Base-by-base conservation (phyloP, 2,113 vertebrate species). In the Thymallus thymallus region DNA sequence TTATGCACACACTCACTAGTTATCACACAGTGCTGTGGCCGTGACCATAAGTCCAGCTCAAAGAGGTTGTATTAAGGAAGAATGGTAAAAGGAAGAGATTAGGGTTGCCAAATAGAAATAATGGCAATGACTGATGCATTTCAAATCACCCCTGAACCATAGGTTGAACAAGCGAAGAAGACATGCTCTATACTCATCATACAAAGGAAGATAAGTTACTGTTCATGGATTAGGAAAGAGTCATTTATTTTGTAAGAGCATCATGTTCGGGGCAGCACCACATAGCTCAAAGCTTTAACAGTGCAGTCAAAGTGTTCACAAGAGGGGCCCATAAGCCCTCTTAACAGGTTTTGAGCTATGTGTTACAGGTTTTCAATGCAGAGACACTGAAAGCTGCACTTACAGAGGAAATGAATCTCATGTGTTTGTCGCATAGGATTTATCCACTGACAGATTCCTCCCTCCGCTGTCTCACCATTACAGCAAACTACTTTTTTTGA, bases 211-310 rank as follows among this genome's bases (percentile, higher is more conserved):
- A 48, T 9, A 29, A 24, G 10, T 61, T 58, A 74, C 68, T 48
- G 7, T 69, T 7, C 18, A n/a, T 76, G 58, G 74, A 75, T 81
- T 79, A 76, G 73, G 26, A 70, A 32, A 41, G 2, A 68, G 45
- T 68, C 32, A 30, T 66, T 71, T 26, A 51, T 51, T 51, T 51
- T 18, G 48, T 20, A 22, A 56, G 55, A 30, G 30, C 41, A 68
- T 9, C 67, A 55, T 81, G 73, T 71, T 66, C 65, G 30, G 74
- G 78, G 65, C 45, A 71, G 81, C 76, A 67, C 1, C 18, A 60
- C 55, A 55, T 71, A 60, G 62, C 81, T 67, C 61, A 24, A 62
- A 74, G 73, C 29, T 71, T 83, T 78, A 71, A 5, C 14, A 0
- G 29, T 69, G 51, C 67, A 71, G 75, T 79, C 73, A 10, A 41